Evolutionary conservation across 1,140 invertebrate genomes (phyloP).

Genomic region (Cephus cinctus): DNA sequence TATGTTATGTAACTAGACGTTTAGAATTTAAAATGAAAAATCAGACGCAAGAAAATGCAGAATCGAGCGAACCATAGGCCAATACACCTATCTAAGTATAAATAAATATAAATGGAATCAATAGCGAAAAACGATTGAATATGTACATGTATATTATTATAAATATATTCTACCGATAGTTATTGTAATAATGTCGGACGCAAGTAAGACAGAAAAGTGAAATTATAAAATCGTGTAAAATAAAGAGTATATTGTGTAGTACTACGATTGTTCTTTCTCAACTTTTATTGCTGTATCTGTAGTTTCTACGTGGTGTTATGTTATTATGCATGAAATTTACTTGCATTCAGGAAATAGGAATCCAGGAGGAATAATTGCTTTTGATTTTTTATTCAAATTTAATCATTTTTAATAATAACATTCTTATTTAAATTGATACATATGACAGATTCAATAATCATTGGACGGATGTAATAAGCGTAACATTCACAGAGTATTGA

Average conservation of each 20-base stretch:
- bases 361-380: no score
- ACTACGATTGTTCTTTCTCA: constrained; percentile 5
- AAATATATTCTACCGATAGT: constrained; percentile 45
- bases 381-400: background rate
- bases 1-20: constrained; percentile 47
- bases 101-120: constrained; percentile 35
- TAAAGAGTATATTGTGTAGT: constrained; percentile 48
- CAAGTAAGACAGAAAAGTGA: constrained; percentile 27
- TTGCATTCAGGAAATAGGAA: no score
- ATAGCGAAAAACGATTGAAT: constrained; percentile 37
- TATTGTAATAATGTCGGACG: constrained; percentile 38
- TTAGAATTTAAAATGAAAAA: constrained; percentile 37
- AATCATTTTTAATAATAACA: background rate
- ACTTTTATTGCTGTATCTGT: background rate
- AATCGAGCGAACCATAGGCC: constrained; percentile 34
- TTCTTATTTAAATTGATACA: no score
- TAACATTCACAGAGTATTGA: constrained; percentile 1
- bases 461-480: constrained; percentile 2
- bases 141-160: constrained; percentile 53
- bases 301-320: no score
- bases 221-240: constrained; percentile 45
- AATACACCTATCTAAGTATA: constrained; percentile 33
- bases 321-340: no score
- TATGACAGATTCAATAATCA: constrained; percentile 1
- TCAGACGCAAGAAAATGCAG: constrained; percentile 24